Evolutionary conservation across 2,113 vertebrate genomes (phyloP), one percentile per base, ranked within the genome.

Genomic region (Mus musculus): DNA sequence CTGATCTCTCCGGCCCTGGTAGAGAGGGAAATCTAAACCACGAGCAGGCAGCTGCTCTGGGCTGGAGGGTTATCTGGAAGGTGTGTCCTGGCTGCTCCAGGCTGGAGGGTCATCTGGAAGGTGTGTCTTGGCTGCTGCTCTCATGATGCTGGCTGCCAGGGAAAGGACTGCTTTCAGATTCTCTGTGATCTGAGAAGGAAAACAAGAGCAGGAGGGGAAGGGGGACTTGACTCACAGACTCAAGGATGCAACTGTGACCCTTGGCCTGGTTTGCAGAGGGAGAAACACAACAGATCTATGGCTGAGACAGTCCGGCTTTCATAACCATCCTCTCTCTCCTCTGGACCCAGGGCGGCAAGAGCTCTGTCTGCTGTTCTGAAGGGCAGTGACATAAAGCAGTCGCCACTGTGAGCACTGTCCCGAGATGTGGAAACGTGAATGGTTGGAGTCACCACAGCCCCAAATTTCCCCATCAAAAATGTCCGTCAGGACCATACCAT

Each of bases 131-230:
- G 84, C 93, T 81, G 81, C 86, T 69, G 10, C 80, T 88, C 65
- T 94, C 69, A 28, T 2, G 16, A 28, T 2, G 16, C 1, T 24
- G 0, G 61, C 84, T 89, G 89, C 94, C 88, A 89, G 92, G 71
- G 73, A 87, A 95, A 97, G 96, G 49, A 65, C 54, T 49, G 91
- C 95, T 73, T 75, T 65, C 80, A 90, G 86, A 69, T 89, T 90
- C 71, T 36, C 65, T 46, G 69, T 56, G 91, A 91, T 84, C 84
- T 28, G 75, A 96, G 94, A 65, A 71, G 46, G 82, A 84, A 94
- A 93, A 90, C 17, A 26, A 36, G 20, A 49, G 20, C 0, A 5
- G 28, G 26, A 16, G 4, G 81, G 85, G 54, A 63, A 26, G 5
- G 72, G 46, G 59, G 26, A 26, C 81, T 56, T 61, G 26, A 46